Conservation (phyloP, 92 coral and sea anemone genomes). For the Parazoanthus swiftii region DNA sequence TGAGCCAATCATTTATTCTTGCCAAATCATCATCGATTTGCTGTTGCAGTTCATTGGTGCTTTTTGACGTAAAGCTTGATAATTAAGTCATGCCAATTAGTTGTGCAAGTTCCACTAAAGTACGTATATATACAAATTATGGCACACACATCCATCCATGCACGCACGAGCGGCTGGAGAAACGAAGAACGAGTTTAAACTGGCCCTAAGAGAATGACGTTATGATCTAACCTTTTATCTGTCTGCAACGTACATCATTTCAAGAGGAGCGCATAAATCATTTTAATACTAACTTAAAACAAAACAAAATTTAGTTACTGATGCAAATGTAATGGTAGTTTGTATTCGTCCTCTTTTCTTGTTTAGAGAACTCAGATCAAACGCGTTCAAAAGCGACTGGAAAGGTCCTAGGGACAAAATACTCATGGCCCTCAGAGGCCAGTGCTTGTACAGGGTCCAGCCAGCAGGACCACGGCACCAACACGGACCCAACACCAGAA, state of each 20-base stretch:
- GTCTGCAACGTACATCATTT: too few species aligned
- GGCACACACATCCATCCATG: background rate
- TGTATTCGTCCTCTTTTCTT: background rate
- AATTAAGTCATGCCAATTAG: too few species aligned
- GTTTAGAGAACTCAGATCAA: conserved; percentile 20
- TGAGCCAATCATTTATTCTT: too few species aligned
- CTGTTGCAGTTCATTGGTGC: too few species aligned
- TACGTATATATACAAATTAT: background rate
- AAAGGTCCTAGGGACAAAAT: background rate
- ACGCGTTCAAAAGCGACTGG: background rate
- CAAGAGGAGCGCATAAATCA: too few species aligned
- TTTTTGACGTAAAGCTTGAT: too few species aligned
- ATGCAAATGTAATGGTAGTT: background rate
- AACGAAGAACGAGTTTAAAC: too few species aligned
- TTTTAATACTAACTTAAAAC: too few species aligned
- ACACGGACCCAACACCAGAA: conserved; percentile 37
- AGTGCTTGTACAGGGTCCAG: background rate
- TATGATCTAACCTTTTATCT: too few species aligned
- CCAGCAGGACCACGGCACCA: conserved; percentile 16
- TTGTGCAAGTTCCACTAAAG: background rate
- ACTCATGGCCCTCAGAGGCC: conserved; percentile 1
- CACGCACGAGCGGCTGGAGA: background rate
- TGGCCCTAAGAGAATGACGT: too few species aligned
- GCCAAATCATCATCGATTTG: too few species aligned
- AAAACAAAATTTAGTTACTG: background rate